Percentiles rank a stretch among this genome's conserved stretches.
Evolutionary conservation across 2,888 invertebrate genomes (phyloP).

Genomic region (Gerosis bhagava): DNA sequence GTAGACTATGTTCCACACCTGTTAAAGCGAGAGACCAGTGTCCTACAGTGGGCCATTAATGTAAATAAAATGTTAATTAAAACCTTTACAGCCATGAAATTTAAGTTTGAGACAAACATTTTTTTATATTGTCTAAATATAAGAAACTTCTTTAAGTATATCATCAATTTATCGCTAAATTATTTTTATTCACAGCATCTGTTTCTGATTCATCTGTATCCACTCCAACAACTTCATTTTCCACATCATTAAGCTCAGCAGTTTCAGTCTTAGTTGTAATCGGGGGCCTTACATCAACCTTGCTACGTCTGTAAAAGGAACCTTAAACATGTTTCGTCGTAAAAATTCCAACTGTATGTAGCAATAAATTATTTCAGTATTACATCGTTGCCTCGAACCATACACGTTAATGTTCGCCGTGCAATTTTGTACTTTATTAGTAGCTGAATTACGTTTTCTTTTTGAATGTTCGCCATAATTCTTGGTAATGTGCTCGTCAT

Average conservation of each 20-base stretch:
- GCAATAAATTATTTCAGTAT: slow-evolving; percentile 44
- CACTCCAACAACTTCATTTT: slow-evolving; percentile 8
- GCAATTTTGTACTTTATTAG: slow-evolving; percentile 60
- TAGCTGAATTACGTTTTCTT: slow-evolving; percentile 41
- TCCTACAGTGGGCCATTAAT: no score
- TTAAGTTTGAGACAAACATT: slow-evolving; percentile 4
- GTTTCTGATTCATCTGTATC: slow-evolving; percentile 12
- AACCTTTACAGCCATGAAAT: slow-evolving; percentile 9
- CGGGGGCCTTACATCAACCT: slow-evolving; percentile 10
- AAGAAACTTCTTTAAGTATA: no score
- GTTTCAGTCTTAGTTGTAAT: slow-evolving; percentile 9
- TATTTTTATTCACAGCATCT: slow-evolving; percentile 8
- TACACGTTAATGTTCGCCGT: slow-evolving; percentile 44
- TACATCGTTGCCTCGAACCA: slow-evolving; percentile 37
- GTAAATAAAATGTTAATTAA: no score
- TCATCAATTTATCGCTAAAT: no score
- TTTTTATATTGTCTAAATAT: no score
- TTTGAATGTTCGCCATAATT: slow-evolving; percentile 44
- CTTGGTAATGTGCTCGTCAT: slow-evolving; percentile 40
- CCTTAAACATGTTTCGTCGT: slow-evolving; percentile 32
- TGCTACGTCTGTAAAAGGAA: slow-evolving; percentile 23
- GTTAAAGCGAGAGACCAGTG: no score
- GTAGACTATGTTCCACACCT: no score
- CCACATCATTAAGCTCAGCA: slow-evolving; percentile 16
- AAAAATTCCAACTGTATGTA: slow-evolving; percentile 38